These are phyloP conservation scores for Eurypyga helias DNA, from an alignment of 2,113 vertebrate genomes.

Conservation along the genomic window DNA sequence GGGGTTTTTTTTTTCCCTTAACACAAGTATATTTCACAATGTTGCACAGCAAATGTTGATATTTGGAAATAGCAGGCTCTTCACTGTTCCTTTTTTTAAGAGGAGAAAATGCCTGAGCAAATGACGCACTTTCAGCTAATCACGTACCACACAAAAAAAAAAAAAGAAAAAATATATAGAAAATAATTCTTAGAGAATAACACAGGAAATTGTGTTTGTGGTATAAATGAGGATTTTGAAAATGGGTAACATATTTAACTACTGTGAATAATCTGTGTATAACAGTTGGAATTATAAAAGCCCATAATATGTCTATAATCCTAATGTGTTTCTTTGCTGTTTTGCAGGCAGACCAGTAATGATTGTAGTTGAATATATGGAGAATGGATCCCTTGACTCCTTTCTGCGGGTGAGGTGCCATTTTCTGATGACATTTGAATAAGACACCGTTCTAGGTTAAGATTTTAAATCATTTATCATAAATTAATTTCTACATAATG, in stretches of 20 bases:
- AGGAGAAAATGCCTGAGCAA: neutral
- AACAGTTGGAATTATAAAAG: conserved; percentile 50
- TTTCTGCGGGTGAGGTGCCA: conserved; percentile 90
- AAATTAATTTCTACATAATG: conserved; percentile 76
- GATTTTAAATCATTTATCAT: conserved; percentile 75
- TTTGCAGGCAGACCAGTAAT: conserved; percentile 93
- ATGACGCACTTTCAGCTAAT: neutral
- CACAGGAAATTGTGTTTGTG: neutral
- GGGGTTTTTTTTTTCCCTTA: neutral
- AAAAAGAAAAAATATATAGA: neutral
- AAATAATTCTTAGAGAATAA: neutral
- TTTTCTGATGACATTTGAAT: conserved; percentile 76
- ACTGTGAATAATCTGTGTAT: conserved; percentile 53
- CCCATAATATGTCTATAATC: conserved; percentile 15
- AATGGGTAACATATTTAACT: conserved; percentile 37
- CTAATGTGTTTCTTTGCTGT: conserved; percentile 71
- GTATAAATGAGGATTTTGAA: conserved; percentile 29
- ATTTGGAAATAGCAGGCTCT: neutral
- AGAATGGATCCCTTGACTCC: conserved; percentile 95
- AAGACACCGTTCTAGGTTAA: conserved; percentile 66
- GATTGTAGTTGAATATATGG: conserved; percentile 98
- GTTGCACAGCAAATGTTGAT: neutral
- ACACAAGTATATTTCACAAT: neutral
- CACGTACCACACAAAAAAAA: neutral
- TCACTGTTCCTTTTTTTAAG: neutral